Conservation (phyloP, 1,140 invertebrate species). For the Rhopalosiphum padi region DNA sequence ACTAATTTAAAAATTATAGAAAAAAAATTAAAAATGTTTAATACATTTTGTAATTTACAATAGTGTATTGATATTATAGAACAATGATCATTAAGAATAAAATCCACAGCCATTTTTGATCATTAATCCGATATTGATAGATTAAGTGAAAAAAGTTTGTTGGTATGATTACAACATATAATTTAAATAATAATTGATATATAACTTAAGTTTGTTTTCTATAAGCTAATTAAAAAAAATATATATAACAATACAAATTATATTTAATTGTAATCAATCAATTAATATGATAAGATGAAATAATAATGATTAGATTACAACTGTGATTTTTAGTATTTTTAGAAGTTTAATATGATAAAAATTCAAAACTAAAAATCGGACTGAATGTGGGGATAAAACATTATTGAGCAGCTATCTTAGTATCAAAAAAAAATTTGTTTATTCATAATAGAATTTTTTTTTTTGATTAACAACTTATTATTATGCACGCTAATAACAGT, state of each 20-base stretch:
- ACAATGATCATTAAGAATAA: slow-evolving; percentile 41
- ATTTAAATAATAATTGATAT: neutral
- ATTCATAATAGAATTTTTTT: slow-evolving; percentile 10
- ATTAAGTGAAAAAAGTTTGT: neutral
- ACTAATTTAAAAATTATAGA: neutral
- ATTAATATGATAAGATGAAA: neutral
- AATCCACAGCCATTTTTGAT: slow-evolving; percentile 53
- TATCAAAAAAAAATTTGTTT: neutral
- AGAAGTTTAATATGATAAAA: neutral
- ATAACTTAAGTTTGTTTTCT: neutral
- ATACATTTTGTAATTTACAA: neutral
- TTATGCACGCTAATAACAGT: neutral
- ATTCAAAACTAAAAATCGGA: neutral
- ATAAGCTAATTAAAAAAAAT: neutral
- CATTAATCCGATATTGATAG: neutral
- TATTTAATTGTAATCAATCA: neutral
- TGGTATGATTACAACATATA: neutral
- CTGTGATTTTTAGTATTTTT: neutral
- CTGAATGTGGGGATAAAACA: slow-evolving; percentile 6
- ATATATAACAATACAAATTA: neutral
- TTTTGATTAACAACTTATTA: neutral
- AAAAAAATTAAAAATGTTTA: neutral
- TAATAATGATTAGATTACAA: neutral
- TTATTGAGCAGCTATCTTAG: slow-evolving; percentile 36
- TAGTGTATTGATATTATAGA: neutral